Base-by-base conservation (phyloP, 2,888 invertebrate genomes). In the Lepetodrilus schrolli region DNA sequence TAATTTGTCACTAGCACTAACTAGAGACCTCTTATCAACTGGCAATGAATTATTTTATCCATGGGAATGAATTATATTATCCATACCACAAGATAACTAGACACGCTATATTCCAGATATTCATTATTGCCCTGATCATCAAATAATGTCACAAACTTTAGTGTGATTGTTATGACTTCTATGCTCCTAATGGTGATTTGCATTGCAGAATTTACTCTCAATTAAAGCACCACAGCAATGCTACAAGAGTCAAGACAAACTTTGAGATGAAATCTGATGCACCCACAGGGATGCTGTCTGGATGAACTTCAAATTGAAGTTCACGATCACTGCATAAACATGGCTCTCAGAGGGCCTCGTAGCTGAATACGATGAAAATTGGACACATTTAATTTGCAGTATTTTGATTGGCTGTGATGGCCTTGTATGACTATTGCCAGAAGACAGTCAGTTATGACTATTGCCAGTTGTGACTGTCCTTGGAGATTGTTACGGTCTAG, bases 301-400 rank as follows among this genome's bases (percentile, higher is more conserved):
- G 58, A 7, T 58, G 58, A 58, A 58, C 58, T 58, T 58, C 34
- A 58, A 58, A 58, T 58, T 26, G 58, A 58, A 58, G 13, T 58
- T 26, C 30, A 34, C 30, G 58, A 58, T 58, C 34, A 34, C 23
- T 10, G 30, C 17, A 17, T 17, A 58, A 58, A 58, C 26, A 23
- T 58, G 26, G 17, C 26, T 58, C 58, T 58, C 58, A 17, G 30
- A 58, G 58, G 58, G 30, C 58, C 30, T 34, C 30, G 30, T 7
- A 30, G 13, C 30, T 58, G 58, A 58, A 58, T 34, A 58, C 58
- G 30, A 58, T 58, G 17, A 17, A 58, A 30, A 58, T 26, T 17
- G 17, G 30, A 30, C 8, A 34, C 58, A 30, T 58, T 58, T 58
- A 58, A 58, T 58, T 58, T n/a, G 30, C 43, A 43, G 17, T 43